Evolutionary conservation across 2,797 vertebrate genomes (phyloP), one percentile per base, ranked within the genome.

Genomic region (Loris lydekkerianus): DNA sequence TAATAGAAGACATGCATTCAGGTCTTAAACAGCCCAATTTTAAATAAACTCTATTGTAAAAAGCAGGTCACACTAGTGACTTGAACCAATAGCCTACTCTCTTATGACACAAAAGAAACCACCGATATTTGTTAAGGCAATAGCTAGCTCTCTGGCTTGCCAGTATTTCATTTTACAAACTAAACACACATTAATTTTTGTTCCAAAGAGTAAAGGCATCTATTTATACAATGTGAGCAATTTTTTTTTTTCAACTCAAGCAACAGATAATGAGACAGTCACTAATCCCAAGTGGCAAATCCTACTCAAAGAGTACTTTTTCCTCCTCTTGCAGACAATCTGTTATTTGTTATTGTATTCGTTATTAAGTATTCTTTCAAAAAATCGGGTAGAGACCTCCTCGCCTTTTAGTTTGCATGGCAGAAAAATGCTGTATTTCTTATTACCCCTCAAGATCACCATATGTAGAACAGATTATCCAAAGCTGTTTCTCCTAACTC

Each of bases 211-310:
- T 97, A 98, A 97, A 88, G 56, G 25, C 90, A 95, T 82, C 34
- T 86, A 95, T 95, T 86, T 98, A 92, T 95, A 96, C 86, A 94
- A 96, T 82, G 49, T 81, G 46, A 97, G 7, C 29, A 60, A 14
- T 82, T 97, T 63, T 95, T 96, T 96, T 78, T 97, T 96, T 96
- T 61, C 34, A 91, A 89, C 65, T 94, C 73, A 95, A 53, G 56
- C 73, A 96, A 73, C 53, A 98, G 92, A 97, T 96, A 96, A 72
- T 95, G 60, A 95, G 95, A 86, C 49, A 97, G 60, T 60, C 87
- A n/a, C 69, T 96, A 98, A 97, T 97, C 63, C 65, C 75, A 78
- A 83, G 94, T 91, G 93, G 77, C 11, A 97, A 95, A 95, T 97
- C 72, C 91, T 92, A 95, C 63, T 86, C 78, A 82, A 65, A 81